These are phyloP conservation scores for Apis laboriosa DNA, from an alignment of 1,140 invertebrate genomes.

Conservation along the genomic window DNA sequence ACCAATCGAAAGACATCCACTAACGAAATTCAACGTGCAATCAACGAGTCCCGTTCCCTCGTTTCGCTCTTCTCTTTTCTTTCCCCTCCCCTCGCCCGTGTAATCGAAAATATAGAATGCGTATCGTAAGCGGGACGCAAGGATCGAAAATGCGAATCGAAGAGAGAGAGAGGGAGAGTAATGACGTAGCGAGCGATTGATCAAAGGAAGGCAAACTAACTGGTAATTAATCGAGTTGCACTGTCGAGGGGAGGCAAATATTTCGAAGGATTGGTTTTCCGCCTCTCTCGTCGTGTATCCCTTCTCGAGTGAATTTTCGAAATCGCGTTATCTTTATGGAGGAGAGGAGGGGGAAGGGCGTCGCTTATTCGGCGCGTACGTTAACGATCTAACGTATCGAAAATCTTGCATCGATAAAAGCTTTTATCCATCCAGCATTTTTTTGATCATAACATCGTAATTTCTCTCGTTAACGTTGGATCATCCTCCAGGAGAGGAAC, in stretches of 20 bases:
- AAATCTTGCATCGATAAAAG: background rate
- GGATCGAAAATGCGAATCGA: slow-evolving; percentile 3
- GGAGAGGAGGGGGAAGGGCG: background rate
- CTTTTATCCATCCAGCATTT: background rate
- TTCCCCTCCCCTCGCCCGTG: too few relatives aligned
- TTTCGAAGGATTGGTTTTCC: background rate
- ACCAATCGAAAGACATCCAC: too few relatives aligned
- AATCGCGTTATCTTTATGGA: slow-evolving; percentile 15
- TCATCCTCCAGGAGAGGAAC: background rate
- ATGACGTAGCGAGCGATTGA: background rate
- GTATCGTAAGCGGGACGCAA: slow-evolving; percentile 3
- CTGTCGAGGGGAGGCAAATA: background rate
- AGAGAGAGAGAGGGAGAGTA: background rate
- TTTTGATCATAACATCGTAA: background rate
- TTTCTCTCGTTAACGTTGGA: background rate
- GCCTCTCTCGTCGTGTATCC: background rate
- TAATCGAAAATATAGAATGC: background rate
- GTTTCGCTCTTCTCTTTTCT: too few relatives aligned
- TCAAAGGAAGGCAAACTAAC: slow-evolving; percentile 43
- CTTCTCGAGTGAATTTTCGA: background rate
- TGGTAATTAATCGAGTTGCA: slow-evolving; percentile 32
- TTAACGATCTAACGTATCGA: background rate
- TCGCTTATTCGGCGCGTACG: background rate
- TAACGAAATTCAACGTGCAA: too few relatives aligned
- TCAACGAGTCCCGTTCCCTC: too few relatives aligned